Evolutionary conservation across 2,888 invertebrate species (phyloP), one percentile per base, ranked within the genome.

Genomic region (Leptarthrus brevirostris): DNA sequence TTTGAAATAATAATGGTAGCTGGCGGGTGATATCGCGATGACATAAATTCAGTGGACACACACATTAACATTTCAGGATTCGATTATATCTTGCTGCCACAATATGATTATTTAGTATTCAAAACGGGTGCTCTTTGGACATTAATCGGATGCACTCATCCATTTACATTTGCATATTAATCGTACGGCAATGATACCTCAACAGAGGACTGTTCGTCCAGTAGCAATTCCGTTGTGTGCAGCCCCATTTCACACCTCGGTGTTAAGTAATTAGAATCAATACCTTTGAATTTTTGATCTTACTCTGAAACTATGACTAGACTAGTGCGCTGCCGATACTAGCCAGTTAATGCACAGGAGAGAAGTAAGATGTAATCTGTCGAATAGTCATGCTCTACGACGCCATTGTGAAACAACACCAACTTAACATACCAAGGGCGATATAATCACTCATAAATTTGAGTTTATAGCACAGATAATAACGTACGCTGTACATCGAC

Each of bases 71-170:
- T 61, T 61, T 18, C 61, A 61, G 61, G 61, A 61, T 40, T 61
- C 61, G 36, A 40, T 61, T 61, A 61, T 20, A 61, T 61, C 61
- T 40, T 56, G 10, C 56, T 30, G 56, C 18, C 40, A 18, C 36
- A 36, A 36, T 40, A 18, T 22, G 40, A 61, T 61, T 61, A 40
- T 40, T 61, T 61, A 61, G 61, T 61, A 61, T 36, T 61, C 61
- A 40, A n/a, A n/a, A 34, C 61, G 40, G 34, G 40, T 40, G 61
- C 61, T 36, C 61, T 61, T 40, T 40, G 40, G 61, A 36, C 61
- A 61, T 61, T 61, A 61, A 61, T 61, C 61, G 61, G 61, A 61
- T 61, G 61, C 61, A 61, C 36, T 61, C 61, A n/a, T 20, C 20
- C 40, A 22, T 30, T 40, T 36, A 8, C 22, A 61, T 61, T 61